phyloP scores from a whole-genome alignment of 2,888 invertebrate genomes.

The Lobophora halterata region DNA sequence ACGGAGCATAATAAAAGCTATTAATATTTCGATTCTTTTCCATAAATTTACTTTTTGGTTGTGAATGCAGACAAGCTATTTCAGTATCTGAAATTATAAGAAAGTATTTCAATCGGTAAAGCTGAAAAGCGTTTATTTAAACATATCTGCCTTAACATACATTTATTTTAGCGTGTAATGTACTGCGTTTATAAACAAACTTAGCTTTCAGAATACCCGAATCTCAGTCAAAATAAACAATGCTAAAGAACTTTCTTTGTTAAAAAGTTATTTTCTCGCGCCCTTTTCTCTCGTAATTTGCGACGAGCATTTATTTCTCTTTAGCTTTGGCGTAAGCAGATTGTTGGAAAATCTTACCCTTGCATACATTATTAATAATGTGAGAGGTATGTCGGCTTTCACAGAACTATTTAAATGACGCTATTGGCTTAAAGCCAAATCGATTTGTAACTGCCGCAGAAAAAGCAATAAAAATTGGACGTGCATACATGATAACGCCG shows the following conservation, averaged over 20 bases:
- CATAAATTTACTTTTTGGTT: no score
- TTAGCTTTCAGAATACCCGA: conserved; percentile 13
- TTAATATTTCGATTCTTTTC: no score
- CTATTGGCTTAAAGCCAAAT: conserved; percentile 75
- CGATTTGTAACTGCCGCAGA: conserved; percentile 76
- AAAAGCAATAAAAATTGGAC: conserved; percentile 76
- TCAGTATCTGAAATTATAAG: no score
- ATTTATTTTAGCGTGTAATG: neutral
- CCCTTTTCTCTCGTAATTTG: neutral
- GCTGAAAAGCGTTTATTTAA: no score
- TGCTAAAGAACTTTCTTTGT: conserved; percentile 4
- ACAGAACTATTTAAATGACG: conserved; percentile 71
- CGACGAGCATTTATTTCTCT: conserved; percentile 1
- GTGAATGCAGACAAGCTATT: no score
- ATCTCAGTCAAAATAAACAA: conserved; percentile 13
- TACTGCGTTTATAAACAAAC: conserved; percentile 13
- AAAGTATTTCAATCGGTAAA: no score
- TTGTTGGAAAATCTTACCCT: conserved; percentile 27
- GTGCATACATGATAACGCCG: conserved; percentile 68
- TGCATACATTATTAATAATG: conserved; percentile 36
- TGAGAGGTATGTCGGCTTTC: conserved; percentile 39
- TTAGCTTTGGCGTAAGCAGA: conserved; percentile 8
- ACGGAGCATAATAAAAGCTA: no score
- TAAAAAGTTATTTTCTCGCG: conserved; percentile 2
- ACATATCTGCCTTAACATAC: neutral